Percentiles rank a stretch among this genome's conserved stretches.
phyloP scores from a whole-genome alignment of 2,113 vertebrate species.

The Myanophis thanlyinensis region DNA sequence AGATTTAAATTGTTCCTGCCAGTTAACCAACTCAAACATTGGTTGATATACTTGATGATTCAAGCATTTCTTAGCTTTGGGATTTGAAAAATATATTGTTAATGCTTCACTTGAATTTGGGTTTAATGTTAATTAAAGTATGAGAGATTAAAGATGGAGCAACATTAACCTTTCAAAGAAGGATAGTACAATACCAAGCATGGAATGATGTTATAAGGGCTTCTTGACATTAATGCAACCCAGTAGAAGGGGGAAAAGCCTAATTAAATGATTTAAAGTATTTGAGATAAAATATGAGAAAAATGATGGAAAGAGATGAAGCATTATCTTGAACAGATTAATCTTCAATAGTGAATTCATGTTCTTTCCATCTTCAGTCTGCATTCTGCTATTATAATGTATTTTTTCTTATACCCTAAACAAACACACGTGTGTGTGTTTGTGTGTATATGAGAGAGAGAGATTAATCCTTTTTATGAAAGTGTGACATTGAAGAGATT shows the following conservation, averaged over 20 bases:
- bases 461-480: background rate
- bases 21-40: background rate
- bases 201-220: constrained; percentile 3
- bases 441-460: no score
- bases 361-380: background rate
- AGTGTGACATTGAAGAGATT: background rate
- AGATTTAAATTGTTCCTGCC: background rate
- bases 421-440: background rate
- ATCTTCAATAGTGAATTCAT: background rate
- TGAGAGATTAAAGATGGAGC: constrained; percentile 9
- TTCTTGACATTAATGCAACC: background rate
- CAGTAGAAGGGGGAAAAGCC: background rate
- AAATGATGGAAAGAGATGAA: constrained; percentile 3
- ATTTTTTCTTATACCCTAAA: background rate
- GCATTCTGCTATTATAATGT: background rate
- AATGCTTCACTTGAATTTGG: background rate
- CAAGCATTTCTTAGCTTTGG: background rate
- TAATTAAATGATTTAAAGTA: constrained; percentile 10
- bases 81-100: background rate
- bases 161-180: constrained; percentile 16
- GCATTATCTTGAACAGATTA: background rate
- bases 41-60: background rate
- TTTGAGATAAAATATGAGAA: constrained; percentile 2
- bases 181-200: background rate
- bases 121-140: constrained; percentile 10